Evolutionary conservation across 2,797 vertebrate species (phyloP).

Genomic region (Tapirus indicus): DNA sequence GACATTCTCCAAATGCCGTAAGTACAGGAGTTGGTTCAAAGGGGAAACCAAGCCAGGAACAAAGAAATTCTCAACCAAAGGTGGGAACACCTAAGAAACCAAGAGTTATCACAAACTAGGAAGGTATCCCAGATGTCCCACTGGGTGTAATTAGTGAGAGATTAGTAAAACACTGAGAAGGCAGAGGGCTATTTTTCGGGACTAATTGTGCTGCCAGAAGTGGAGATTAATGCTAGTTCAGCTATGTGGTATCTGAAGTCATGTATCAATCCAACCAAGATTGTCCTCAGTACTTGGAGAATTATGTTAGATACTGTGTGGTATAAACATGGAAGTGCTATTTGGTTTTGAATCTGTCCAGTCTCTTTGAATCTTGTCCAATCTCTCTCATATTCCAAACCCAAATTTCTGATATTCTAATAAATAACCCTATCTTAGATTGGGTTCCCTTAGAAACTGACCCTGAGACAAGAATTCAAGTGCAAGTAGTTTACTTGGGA

Average conservation of each 20-base stretch:
- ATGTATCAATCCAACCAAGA: constrained; percentile 1
- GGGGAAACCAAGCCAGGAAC: not conserved
- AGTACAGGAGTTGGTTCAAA: not conserved
- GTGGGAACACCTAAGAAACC: not conserved
- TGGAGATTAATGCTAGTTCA: not conserved
- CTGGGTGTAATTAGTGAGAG: not conserved
- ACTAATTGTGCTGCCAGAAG: not conserved
- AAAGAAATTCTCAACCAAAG: not conserved
- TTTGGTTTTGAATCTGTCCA: not conserved
- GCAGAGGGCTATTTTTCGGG: not conserved
- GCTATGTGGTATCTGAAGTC: not conserved
- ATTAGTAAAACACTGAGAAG: constrained; percentile 19
- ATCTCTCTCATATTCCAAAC: not conserved
- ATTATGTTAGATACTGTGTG: not conserved
- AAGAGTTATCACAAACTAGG: not conserved
- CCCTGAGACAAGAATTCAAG: not conserved
- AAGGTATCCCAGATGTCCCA: not conserved
- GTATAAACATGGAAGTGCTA: not conserved
- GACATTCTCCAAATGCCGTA: not conserved
- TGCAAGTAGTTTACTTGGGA: not conserved
- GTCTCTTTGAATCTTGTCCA: not conserved
- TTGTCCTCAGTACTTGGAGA: not conserved
- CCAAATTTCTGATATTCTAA: not conserved
- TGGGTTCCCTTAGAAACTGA: not conserved
- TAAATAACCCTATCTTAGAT: not conserved